Conservation (phyloP, 2,888 invertebrate genomes). For the Alloscopus bannaensis region DNA sequence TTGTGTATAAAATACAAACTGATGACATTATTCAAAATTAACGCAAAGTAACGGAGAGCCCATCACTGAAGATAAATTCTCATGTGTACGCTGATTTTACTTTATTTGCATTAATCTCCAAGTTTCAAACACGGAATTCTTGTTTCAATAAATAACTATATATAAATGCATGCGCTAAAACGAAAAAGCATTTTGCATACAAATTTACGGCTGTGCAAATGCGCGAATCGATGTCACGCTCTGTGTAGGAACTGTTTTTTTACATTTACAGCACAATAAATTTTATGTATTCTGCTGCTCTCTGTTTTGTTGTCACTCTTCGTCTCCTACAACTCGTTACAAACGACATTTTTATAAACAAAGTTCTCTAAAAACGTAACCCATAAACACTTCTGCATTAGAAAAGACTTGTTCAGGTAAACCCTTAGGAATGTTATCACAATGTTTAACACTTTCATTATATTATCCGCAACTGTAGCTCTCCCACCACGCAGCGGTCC, state of each 20-base stretch:
- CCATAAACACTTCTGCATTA: neutral
- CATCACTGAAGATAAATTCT: neutral
- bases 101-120: too few relatives aligned
- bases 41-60: neutral
- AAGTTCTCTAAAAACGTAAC: neutral
- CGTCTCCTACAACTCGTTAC: neutral
- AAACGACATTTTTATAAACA: neutral
- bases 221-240: neutral
- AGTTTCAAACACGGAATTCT: neutral
- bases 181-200: neutral
- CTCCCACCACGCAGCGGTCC: too few relatives aligned
- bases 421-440: slow-evolving; percentile 23
- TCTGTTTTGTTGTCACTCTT: neutral
- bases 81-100: too few relatives aligned
- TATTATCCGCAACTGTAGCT: neutral
- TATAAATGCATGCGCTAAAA: neutral
- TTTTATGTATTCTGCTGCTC: neutral
- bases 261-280: neutral
- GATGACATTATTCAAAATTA: neutral
- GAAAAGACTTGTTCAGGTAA: slow-evolving; percentile 1
- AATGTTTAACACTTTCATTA: neutral
- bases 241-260: neutral
- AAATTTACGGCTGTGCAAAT: neutral
- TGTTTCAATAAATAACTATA: neutral
- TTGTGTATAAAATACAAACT: neutral